Evolutionary conservation across 1,140 invertebrate genomes (phyloP).

Genomic region (Atta cephalotes): DNA sequence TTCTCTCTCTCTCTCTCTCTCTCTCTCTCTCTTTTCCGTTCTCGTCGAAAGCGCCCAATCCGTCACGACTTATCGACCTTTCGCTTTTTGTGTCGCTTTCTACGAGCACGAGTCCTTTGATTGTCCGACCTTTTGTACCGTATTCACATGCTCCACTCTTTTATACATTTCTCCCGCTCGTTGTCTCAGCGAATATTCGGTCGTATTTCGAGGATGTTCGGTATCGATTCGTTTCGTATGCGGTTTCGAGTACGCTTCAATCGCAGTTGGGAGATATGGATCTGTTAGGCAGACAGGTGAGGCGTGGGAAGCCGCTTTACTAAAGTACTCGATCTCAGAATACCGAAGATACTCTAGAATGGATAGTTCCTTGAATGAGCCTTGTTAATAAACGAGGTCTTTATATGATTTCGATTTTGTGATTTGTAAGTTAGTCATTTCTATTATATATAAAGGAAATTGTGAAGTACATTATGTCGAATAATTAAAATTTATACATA

Average conservation of each 20-base stretch:
- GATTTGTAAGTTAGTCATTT: background rate
- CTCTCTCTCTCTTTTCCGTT: conserved; percentile 21
- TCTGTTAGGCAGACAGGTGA: conserved; percentile 71
- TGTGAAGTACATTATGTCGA: background rate
- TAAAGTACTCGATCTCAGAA: conserved; percentile 23
- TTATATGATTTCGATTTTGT: background rate
- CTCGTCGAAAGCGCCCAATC: conserved; percentile 41
- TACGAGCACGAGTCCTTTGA: conserved; percentile 75
- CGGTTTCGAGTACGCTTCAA: conserved; percentile 17
- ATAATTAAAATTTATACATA: background rate
- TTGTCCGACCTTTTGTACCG: conserved; percentile 64
- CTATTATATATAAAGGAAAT: background rate
- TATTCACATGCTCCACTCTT: conserved; percentile 38
- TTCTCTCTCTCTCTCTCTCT: conserved; percentile 36
- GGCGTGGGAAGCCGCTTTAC: conserved; percentile 71
- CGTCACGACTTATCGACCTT: conserved; percentile 83
- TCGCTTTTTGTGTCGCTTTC: conserved; percentile 77
- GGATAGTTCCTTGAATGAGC: background rate
- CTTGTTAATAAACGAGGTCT: background rate
- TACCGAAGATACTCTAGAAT: background rate
- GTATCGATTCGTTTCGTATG: conserved; percentile 58
- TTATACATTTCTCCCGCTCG: conserved; percentile 61
- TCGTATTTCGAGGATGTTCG: conserved; percentile 52
- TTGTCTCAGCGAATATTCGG: conserved; percentile 67
- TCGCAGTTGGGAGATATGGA: conserved; percentile 67